Percentiles rank a stretch among this genome's conserved stretches.
Conservation (phyloP, 2,888 invertebrate genomes). For the Brachylomia viminalis region DNA sequence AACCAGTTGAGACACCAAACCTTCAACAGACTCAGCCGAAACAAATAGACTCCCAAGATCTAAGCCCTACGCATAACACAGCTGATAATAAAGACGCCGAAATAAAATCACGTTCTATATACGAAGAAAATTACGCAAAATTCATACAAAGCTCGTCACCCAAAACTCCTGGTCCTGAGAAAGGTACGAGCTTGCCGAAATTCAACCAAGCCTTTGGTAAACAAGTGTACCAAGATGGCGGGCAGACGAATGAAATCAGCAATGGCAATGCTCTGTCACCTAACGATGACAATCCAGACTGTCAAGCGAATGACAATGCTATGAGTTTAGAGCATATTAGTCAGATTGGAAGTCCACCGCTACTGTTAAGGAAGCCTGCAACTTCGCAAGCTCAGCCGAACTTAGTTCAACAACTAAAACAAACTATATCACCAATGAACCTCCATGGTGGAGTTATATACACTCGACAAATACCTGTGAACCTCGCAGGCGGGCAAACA, state of each 20-base stretch:
- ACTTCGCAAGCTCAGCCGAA: conserved; percentile 81
- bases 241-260: conserved; percentile 79
- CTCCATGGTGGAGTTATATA: conserved; percentile 93
- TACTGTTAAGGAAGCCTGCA: conserved; percentile 81
- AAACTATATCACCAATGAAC: conserved; percentile 89
- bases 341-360: conserved; percentile 83
- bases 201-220: conserved; percentile 95
- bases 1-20: conserved; percentile 84
- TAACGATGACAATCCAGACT: conserved; percentile 76
- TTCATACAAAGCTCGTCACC: conserved; percentile 87
- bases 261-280: conserved; percentile 72
- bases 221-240: conserved; percentile 91
- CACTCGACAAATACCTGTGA: conserved; percentile 93
- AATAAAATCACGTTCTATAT: conserved; percentile 88
- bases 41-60: conserved; percentile 78
- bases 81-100: conserved; percentile 81
- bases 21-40: conserved; percentile 73
- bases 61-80: conserved; percentile 70
- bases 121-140: conserved; percentile 90
- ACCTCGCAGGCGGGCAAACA: conserved; percentile 89
- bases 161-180: conserved; percentile 81
- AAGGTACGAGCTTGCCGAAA: conserved; percentile 92
- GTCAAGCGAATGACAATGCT: conserved; percentile 78
- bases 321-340: conserved; percentile 83
- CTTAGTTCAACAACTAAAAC: conserved; percentile 88